A percentile compares a stretch with the other conserved stretches of the same genome.
These are phyloP conservation scores for Xiphophorus birchmanni DNA, from an alignment of 2,797 vertebrate genomes.

Conservation along the genomic window DNA sequence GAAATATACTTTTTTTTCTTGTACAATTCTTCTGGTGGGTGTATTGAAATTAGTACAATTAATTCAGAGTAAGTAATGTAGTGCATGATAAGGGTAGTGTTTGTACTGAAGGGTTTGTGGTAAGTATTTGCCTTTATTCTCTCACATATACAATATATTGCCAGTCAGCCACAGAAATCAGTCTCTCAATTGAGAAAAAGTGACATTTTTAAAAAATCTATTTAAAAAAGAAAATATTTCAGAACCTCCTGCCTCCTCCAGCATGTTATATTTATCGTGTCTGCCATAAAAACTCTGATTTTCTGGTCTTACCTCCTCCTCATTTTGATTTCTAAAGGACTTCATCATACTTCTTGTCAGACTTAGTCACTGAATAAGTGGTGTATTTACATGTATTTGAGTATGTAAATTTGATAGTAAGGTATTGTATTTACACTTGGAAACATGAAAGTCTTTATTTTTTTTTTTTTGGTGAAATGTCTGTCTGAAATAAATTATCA, in stretches of 20 bases:
- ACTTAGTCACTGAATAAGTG: too few relatives aligned
- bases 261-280: constrained; percentile 20
- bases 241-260: constrained; percentile 42
- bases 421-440: too few relatives aligned
- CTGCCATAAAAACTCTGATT: constrained; percentile 52
- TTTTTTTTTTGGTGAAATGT: too few relatives aligned
- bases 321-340: too few relatives aligned
- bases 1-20: constrained; percentile 60
- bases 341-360: too few relatives aligned
- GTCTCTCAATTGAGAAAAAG: constrained; percentile 56
- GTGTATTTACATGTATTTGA: too few relatives aligned
- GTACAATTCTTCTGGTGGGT: constrained; percentile 59
- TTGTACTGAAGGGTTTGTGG: constrained; percentile 68
- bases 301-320: constrained; percentile 24
- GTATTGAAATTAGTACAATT: constrained; percentile 45
- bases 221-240: constrained; percentile 15
- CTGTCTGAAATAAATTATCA: too few relatives aligned
- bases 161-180: constrained; percentile 53
- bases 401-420: too few relatives aligned
- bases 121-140: constrained; percentile 76
- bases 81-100: constrained; percentile 71
- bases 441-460: too few relatives aligned
- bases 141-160: constrained; percentile 65
- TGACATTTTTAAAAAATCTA: constrained; percentile 60
- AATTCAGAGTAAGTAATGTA: constrained; percentile 68